A percentile compares a stretch with the other conserved stretches of the same genome.
phyloP scores from a whole-genome alignment of 2,113 vertebrate genomes.

The Patagioenas fasciata region DNA sequence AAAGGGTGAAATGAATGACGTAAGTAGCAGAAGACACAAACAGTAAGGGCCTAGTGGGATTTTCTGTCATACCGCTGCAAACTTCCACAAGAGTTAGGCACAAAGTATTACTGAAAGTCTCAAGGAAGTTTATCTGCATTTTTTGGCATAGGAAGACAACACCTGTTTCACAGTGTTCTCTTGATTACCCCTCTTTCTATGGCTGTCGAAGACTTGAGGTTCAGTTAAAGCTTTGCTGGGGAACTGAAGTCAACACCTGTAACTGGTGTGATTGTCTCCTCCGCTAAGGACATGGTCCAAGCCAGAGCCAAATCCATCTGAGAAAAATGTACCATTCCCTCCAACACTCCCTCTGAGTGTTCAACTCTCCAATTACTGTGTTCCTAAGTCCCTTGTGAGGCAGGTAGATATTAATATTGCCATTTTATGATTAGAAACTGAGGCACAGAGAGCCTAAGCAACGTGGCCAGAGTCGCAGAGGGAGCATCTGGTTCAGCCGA shows the following conservation, averaged over 20 bases:
- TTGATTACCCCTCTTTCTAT: background rate
- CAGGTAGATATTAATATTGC: background rate
- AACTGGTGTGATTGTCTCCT: background rate
- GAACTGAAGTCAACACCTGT: background rate
- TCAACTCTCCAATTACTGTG: background rate
- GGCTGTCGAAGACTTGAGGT: background rate
- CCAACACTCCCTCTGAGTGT: accelerated
- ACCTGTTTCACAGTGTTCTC: background rate
- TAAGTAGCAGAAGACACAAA: background rate
- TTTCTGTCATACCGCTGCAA: background rate
- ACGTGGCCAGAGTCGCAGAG: background rate
- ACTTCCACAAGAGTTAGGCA: background rate
- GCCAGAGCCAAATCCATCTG: background rate
- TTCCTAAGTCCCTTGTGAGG: background rate
- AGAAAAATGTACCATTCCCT: background rate
- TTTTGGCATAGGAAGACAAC: background rate
- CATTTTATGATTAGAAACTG: slow-evolving; percentile 10
- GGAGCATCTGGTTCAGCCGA: slow-evolving; percentile 43
- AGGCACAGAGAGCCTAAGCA: slow-evolving; percentile 3
- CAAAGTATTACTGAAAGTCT: background rate
- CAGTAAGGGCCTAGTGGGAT: background rate
- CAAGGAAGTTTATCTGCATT: background rate
- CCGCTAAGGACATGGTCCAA: background rate
- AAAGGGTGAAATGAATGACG: background rate
- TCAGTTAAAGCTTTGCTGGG: background rate